Conservation (phyloP, 2,797 vertebrate species). For the Crenuchus spilurus region DNA sequence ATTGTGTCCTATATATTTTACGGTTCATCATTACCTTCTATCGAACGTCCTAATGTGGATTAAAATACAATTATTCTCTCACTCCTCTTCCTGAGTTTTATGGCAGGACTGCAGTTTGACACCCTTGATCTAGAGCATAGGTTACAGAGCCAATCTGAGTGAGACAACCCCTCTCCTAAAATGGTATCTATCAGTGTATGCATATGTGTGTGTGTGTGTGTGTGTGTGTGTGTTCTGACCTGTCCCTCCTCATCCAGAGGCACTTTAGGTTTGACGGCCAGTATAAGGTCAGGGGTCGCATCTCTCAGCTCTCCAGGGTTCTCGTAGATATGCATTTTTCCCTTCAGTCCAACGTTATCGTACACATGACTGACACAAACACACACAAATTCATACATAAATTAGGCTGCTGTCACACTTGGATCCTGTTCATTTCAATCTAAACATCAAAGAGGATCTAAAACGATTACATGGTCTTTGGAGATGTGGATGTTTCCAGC, state of each 20-base stretch:
- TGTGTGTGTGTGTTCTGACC: constrained; percentile 63
- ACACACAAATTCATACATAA: constrained; percentile 5
- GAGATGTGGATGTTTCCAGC: neutral
- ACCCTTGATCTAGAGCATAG: too few relatives aligned
- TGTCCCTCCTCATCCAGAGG: constrained; percentile 66
- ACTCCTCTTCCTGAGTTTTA: too few relatives aligned
- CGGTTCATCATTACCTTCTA: too few relatives aligned
- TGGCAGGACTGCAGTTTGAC: too few relatives aligned
- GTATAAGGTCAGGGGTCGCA: constrained; percentile 86
- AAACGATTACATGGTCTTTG: constrained; percentile 11
- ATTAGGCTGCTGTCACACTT: neutral
- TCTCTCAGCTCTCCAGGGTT: constrained; percentile 74
- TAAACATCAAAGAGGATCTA: neutral
- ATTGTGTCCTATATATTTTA: too few relatives aligned
- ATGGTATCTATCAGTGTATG: too few relatives aligned
- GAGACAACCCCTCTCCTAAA: neutral
- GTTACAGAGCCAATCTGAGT: neutral
- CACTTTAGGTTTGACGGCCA: constrained; percentile 80
- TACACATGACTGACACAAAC: constrained; percentile 70
- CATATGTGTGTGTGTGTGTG: neutral
- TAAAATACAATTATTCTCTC: too few relatives aligned
- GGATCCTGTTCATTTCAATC: neutral
- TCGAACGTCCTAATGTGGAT: too few relatives aligned
- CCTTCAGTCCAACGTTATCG: constrained; percentile 68
- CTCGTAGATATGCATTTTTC: constrained; percentile 72